Evolutionary conservation across 2,797 vertebrate species (phyloP), one percentile per base, ranked within the genome.

Genomic region (Avahi laniger): DNA sequence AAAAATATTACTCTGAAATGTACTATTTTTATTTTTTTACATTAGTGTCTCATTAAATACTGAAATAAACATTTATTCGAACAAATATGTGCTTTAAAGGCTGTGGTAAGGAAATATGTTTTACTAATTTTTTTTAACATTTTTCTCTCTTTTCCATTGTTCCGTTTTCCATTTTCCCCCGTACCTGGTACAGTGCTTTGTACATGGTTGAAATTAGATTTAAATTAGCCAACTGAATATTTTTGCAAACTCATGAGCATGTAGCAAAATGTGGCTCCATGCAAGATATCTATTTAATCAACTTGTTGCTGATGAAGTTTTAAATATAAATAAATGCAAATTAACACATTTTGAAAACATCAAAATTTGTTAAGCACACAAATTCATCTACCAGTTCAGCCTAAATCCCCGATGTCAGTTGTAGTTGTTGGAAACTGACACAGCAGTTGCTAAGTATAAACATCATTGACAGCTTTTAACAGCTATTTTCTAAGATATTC

Each of bases 401-500:
- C 18, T 80, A 75, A 90, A 72, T 4, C 4, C 1, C 41, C 83
- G 13, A 79, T 79, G 38, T 65, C 69, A 95, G 35, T 52, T 93
- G 10, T n/a, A 48, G 67, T 57, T 95, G 24, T 67, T 96, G n/a
- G 73, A 81, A 93, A 61, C 17, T 89, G 26, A 76, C 13, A 67
- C 7, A 75, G 7, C 30, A 41, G 10, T 35, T 88, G 48, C 35
- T 94, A 95, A 88, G 13, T 73, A 5, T 85, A 69, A 54, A 94
- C 91, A 33, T 22, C 18, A 20, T 63, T 90, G 61, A 93, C 50
- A 89, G 30, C 3, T 57, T 97, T 97, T 90, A 92, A 78, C n/a
- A 95, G 26, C 48, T 87, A 61, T 81, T 92, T 96, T 87, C 35
- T 87, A 93, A 84, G 38, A 81, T 78, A 28, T 81, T 96, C 17